phyloP scores from a whole-genome alignment of 1,140 invertebrate genomes.

The Galleria mellonella region DNA sequence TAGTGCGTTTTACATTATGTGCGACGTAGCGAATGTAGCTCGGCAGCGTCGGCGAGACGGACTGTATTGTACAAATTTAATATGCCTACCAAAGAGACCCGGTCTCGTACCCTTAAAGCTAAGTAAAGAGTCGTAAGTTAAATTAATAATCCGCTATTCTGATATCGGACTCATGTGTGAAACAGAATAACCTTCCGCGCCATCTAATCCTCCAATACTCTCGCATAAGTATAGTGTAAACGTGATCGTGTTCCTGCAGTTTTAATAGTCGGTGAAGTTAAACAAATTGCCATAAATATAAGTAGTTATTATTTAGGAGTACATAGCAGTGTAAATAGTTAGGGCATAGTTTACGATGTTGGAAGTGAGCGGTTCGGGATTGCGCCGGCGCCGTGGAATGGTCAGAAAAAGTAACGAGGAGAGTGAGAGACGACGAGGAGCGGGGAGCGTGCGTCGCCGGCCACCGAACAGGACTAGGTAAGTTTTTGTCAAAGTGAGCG shows the following conservation, averaged over 20 bases:
- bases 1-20: slow-evolving; percentile 52
- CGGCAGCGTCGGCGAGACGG: slow-evolving; percentile 42
- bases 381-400: slow-evolving; percentile 62
- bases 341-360: slow-evolving; percentile 41
- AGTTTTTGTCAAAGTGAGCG: slow-evolving; percentile 71
- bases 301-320: slow-evolving; percentile 68
- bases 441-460: slow-evolving; percentile 51
- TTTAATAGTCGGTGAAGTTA: slow-evolving; percentile 71
- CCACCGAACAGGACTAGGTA: slow-evolving; percentile 68
- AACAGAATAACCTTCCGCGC: slow-evolving; percentile 54
- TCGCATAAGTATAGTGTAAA: slow-evolving; percentile 71
- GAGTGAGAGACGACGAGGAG: slow-evolving; percentile 12
- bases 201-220: slow-evolving; percentile 65
- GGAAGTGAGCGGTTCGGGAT: slow-evolving; percentile 56
- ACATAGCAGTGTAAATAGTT: slow-evolving; percentile 68
- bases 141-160: slow-evolving; percentile 46
- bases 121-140: slow-evolving; percentile 69
- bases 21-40: slow-evolving; percentile 36
- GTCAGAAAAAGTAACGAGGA: slow-evolving; percentile 55
- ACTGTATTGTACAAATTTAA: slow-evolving; percentile 74
- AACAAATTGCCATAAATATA: slow-evolving; percentile 74
- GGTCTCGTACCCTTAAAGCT: slow-evolving; percentile 73
- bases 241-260: slow-evolving; percentile 72
- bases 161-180: slow-evolving; percentile 43
- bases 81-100: slow-evolving; percentile 76